phyloP scores from a whole-genome alignment of 2,113 vertebrate species.

The Choloepus hoffmanni region DNA sequence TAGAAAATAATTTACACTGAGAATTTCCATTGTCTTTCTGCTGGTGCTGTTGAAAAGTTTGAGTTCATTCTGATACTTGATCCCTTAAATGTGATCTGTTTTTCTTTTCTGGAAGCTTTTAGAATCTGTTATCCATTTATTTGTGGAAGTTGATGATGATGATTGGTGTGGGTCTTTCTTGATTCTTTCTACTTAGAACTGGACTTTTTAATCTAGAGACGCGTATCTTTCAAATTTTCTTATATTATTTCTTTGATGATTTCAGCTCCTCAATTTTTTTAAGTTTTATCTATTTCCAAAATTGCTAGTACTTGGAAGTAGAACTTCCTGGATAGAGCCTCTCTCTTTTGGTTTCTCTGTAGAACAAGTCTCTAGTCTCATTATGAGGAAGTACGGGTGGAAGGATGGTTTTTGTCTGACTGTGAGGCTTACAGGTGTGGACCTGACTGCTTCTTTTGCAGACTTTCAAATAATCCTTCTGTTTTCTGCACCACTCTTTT shows the following conservation, averaged over 20 bases:
- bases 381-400: fast-evolving
- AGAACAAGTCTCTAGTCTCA: neutral
- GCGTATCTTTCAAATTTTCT: neutral
- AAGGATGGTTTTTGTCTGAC: neutral
- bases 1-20: conserved; percentile 4
- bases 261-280: neutral
- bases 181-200: neutral
- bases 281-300: neutral
- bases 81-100: neutral
- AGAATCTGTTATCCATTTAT: neutral
- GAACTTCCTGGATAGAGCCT: neutral
- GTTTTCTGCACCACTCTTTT: neutral
- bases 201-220: neutral
- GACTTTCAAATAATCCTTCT: neutral
- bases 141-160: neutral
- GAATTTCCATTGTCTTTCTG: neutral
- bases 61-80: neutral
- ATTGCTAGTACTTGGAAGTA: conserved; percentile 7
- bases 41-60: neutral
- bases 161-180: neutral
- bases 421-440: neutral
- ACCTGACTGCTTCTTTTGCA: neutral
- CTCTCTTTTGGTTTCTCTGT: neutral
- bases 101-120: conserved; percentile 5
- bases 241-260: neutral